phyloP scores from a whole-genome alignment of 2,888 invertebrate species.

The Drosophila prolongata region DNA sequence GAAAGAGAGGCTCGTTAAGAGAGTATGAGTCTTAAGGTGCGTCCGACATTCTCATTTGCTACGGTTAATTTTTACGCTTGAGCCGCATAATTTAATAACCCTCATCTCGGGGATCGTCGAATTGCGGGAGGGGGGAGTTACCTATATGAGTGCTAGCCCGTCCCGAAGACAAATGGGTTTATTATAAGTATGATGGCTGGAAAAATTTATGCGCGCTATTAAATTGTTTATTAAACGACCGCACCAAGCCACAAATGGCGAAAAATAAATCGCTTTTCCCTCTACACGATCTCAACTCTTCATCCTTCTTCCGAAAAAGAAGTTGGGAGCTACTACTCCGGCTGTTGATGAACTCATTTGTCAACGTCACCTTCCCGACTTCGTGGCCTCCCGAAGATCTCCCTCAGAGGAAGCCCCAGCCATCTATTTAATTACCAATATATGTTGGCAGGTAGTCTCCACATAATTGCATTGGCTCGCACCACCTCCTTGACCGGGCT shows the following conservation, averaged over 20 bases:
- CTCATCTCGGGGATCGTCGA: conserved; percentile 7
- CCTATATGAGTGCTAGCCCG: conserved; percentile 24
- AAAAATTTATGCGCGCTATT: conserved; percentile 77
- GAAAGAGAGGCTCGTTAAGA: conserved; percentile 61
- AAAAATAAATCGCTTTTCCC: conserved; percentile 78
- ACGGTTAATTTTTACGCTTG: conserved; percentile 78
- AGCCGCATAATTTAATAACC: conserved; percentile 74
- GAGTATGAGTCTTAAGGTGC: conserved; percentile 26
- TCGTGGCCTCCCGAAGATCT: conserved; percentile 11
- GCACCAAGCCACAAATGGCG: conserved; percentile 69
- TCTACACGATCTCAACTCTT: conserved; percentile 59
- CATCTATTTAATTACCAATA: conserved; percentile 76
- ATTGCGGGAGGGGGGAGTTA: neutral
- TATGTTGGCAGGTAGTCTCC: conserved; percentile 56
- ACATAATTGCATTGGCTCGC: conserved; percentile 63
- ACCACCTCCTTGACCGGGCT: conserved; percentile 19
- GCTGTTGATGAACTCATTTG: conserved; percentile 79
- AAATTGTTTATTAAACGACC: conserved; percentile 78
- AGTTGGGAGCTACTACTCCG: conserved; percentile 27
- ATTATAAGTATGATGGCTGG: conserved; percentile 72
- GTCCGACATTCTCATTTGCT: conserved; percentile 72
- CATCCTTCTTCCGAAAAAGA: conserved; percentile 16
- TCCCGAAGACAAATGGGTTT: conserved; percentile 72
- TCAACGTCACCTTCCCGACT: conserved; percentile 59
- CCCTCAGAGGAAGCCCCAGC: conserved; percentile 49